Base-by-base conservation (phyloP, 2,888 invertebrate species). In the Oscheius sp. region DNA sequence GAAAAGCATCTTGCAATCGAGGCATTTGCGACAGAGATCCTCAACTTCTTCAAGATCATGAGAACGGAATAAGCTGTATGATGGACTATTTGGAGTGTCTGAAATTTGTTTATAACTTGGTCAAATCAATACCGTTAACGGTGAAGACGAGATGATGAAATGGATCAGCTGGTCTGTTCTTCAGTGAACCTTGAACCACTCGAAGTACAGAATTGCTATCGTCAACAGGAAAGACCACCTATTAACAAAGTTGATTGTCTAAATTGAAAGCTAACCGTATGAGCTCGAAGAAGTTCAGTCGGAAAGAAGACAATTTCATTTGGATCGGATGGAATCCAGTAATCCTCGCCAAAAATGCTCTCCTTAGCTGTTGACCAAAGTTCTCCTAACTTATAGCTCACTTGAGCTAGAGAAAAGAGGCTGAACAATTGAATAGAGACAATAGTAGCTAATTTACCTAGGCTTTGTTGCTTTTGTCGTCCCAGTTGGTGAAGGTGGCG, bases 301-400 rank as follows among this genome's bases (percentile, higher is more conserved):
- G 83, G 83, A 53, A 83, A 82, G 55, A 73, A 72, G n/a, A 76
- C 82, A 27, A 84, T 83, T 61, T 83, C 83, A 65, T 77, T 77
- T n/a, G 69, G 71, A 42, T 83, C 83, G 23, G 78, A 70, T 15
- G 83, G 83, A 39, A 82, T 82, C 83, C 83, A 82, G 57, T 82
- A 82, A 67, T 84, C 82, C 69, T 84, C 82, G 6, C 82, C 82
- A 57, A 81, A 82, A 20, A 82, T 69, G 20, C 72, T 66, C 45
- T 82, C 83, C 15, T 76, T 65, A 10, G 82, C 83, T 2, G 74
- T 75, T 8, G 82, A 75, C 82, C 82, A 83, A 29, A 82, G 65
- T 58, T 83, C 82, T 52, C 78, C 81, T 39, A 82, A 69, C 50
- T 82, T 82, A 0, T 78, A 53, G 0, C 78, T 69, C 34, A 82